These are phyloP conservation scores for Berghia stephanieae DNA, from an alignment of 1,140 invertebrate genomes.

Conservation along the genomic window DNA sequence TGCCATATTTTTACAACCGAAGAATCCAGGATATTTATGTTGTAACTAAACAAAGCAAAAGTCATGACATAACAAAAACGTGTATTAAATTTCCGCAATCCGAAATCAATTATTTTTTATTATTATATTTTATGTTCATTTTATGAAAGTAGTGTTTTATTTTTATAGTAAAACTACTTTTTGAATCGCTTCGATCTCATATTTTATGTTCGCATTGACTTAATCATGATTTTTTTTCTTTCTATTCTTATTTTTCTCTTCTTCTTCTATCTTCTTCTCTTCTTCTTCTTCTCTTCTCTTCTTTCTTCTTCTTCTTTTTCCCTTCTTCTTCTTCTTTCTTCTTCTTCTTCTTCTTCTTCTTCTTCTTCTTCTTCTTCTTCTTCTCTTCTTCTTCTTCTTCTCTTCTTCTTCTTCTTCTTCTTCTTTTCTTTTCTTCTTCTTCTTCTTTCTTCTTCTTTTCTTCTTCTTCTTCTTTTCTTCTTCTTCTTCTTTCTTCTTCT, in stretches of 20 bases:
- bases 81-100: too few relatives aligned
- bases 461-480: conserved; percentile 11
- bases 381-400: not conserved
- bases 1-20: too few relatives aligned
- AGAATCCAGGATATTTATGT: too few relatives aligned
- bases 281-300: not conserved
- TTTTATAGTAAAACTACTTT: too few relatives aligned
- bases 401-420: not conserved
- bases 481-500: not conserved
- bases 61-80: too few relatives aligned
- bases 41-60: too few relatives aligned
- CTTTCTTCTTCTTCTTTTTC: not conserved
- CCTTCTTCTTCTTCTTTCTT: not conserved
- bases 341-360: not conserved
- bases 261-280: not conserved
- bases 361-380: conserved; percentile 12
- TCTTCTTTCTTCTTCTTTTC: not conserved
- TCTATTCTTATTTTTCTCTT: conserved; percentile 3
- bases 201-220: too few relatives aligned
- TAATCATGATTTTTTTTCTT: too few relatives aligned
- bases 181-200: too few relatives aligned
- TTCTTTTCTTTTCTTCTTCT: not conserved
- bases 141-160: too few relatives aligned
- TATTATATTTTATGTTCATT: too few relatives aligned
- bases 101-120: too few relatives aligned